A percentile compares a stretch with the other conserved stretches of the same genome.
Conservation (phyloP, 2,797 vertebrate genomes). For the Lacerta agilis region DNA sequence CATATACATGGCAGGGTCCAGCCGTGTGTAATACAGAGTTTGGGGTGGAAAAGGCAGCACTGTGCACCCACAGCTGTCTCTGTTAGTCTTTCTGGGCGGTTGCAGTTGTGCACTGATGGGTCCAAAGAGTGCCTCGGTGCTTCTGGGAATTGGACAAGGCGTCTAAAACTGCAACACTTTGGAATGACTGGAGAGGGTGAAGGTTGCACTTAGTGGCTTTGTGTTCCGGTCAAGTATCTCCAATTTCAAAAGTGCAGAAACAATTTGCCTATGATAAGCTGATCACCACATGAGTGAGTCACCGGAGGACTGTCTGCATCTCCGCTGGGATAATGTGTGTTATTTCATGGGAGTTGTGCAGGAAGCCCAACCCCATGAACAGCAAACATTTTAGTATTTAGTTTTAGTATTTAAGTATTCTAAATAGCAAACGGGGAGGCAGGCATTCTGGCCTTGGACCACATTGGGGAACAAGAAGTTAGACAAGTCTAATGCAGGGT, state of each 20-base stretch:
- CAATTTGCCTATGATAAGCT: neutral
- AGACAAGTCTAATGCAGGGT: conserved; percentile 14
- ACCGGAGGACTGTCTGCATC: neutral
- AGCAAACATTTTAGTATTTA: neutral
- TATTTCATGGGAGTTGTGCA: neutral
- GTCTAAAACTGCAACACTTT: neutral
- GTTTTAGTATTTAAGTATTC: neutral
- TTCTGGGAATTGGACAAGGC: neutral
- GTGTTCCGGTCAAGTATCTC: neutral
- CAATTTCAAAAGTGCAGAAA: neutral
- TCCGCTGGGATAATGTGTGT: neutral
- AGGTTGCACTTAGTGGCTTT: neutral
- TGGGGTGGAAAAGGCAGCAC: neutral
- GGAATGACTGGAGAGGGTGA: neutral
- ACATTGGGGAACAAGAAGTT: neutral
- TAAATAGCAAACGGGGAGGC: conserved; percentile 2
- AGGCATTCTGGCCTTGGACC: conserved; percentile 2
- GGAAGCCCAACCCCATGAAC: neutral
- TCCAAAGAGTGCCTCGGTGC: neutral
- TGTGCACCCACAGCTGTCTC: neutral
- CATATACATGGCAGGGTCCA: neutral
- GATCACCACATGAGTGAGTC: neutral
- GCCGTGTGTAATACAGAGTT: neutral
- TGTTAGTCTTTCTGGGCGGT: neutral
- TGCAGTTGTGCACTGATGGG: neutral